These are phyloP conservation scores for Burhinus bistriatus DNA, from an alignment of 2,113 vertebrate species.

Conservation along the genomic window DNA sequence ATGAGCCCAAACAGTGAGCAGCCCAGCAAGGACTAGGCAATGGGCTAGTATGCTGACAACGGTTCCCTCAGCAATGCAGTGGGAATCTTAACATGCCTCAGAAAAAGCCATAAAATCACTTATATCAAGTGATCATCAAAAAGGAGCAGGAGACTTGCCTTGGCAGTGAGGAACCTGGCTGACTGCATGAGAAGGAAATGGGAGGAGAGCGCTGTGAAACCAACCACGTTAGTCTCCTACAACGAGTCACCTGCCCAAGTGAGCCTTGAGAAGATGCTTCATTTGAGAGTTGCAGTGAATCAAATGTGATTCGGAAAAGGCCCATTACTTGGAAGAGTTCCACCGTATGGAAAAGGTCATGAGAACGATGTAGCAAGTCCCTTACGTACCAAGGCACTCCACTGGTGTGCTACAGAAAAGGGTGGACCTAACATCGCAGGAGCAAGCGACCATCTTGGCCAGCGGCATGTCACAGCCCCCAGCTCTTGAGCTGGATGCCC, in stretches of 20 bases:
- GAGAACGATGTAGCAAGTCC: not conserved
- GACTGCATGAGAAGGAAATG: not conserved
- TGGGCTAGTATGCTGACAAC: accelerated
- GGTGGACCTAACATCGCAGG: accelerated
- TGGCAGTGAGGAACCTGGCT: not conserved
- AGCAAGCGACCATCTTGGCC: not conserved
- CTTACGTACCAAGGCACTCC: not conserved
- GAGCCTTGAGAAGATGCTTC: not conserved
- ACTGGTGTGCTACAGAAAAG: not conserved
- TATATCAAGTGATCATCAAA: not conserved
- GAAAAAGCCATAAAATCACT: not conserved
- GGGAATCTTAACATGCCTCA: accelerated
- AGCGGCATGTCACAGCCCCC: accelerated
- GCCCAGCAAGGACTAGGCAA: not conserved
- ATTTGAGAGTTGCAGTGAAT: not conserved
- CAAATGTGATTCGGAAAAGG: not conserved
- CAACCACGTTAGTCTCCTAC: not conserved
- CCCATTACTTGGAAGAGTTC: not conserved
- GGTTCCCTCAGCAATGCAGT: accelerated
- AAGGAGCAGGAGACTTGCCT: not conserved
- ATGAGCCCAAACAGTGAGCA: not conserved
- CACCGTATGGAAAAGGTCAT: not conserved
- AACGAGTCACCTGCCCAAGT: not conserved
- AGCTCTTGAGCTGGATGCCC: not conserved
- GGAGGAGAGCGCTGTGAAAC: not conserved